Conservation (phyloP, 2,113 vertebrate genomes). For the Phyllopteryx taeniolatus region DNA sequence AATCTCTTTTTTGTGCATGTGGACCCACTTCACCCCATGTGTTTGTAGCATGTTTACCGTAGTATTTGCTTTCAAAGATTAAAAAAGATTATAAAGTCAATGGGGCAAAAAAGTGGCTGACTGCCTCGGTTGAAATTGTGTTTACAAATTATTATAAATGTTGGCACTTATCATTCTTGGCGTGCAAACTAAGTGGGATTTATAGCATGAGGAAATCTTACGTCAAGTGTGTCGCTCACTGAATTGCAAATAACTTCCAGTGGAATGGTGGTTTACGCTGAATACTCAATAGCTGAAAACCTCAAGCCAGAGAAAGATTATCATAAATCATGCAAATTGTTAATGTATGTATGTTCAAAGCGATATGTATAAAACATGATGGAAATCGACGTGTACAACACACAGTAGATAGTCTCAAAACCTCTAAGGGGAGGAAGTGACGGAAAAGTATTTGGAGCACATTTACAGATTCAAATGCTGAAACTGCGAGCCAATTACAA, state of each 20-base stretch:
- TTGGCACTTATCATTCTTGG: conserved; percentile 28
- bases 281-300: neutral
- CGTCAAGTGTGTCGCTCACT: conserved; percentile 25
- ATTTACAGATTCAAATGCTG: neutral
- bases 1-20: neutral
- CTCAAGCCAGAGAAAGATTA: conserved; percentile 2
- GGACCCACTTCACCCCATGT: no score
- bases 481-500: neutral
- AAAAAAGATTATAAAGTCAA: conserved; percentile 30
- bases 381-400: neutral
- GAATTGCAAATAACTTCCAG: conserved; percentile 13
- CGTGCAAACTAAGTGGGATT: conserved; percentile 6
- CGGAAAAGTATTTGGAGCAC: neutral
- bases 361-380: conserved; percentile 12
- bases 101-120: conserved; percentile 12
- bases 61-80: conserved; percentile 7
- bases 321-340: conserved; percentile 6
- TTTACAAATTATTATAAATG: conserved; percentile 25
- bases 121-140: conserved; percentile 16
- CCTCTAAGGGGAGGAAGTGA: neutral
- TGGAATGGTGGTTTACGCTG: neutral
- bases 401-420: neutral
- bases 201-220: conserved; percentile 22
- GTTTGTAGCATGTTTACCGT: conserved; percentile 6
- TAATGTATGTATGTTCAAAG: neutral